phyloP scores from a whole-genome alignment of 1,140 invertebrate genomes.

The Heliconius hewitsoni region DNA sequence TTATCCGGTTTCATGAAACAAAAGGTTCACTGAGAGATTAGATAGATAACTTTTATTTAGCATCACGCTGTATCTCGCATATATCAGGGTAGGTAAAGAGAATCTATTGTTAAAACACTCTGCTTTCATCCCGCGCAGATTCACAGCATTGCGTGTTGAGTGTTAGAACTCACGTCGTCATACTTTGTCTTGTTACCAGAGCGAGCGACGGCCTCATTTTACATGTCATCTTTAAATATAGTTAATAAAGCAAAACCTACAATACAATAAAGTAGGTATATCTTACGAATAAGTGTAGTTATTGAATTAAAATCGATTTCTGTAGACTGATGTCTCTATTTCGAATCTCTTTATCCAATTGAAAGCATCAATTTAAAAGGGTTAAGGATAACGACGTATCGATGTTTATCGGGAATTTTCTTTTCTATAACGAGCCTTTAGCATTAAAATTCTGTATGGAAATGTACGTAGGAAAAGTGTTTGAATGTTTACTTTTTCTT shows the following conservation, averaged over 20 bases:
- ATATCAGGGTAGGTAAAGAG: not conserved
- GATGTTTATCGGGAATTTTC: conserved; percentile 8
- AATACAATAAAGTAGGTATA: not conserved
- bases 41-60: not conserved
- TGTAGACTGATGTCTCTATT: conserved; percentile 17
- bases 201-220: too few relatives aligned
- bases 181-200: too few relatives aligned
- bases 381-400: conserved; percentile 20
- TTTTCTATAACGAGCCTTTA: conserved; percentile 6
- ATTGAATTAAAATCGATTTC: not conserved
- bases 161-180: too few relatives aligned
- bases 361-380: conserved; percentile 21
- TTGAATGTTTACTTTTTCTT: not conserved
- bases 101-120: not conserved
- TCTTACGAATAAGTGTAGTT: not conserved
- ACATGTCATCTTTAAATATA: too few relatives aligned
- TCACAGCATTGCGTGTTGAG: too few relatives aligned
- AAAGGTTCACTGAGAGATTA: too few relatives aligned
- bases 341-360: conserved; percentile 2
- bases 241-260: not conserved
- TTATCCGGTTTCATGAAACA: too few relatives aligned
- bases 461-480: not conserved
- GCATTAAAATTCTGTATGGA: not conserved
- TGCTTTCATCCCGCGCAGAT: not conserved
- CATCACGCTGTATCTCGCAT: not conserved